A percentile compares a stretch with the other conserved stretches of the same genome.
Evolutionary conservation across 2,113 vertebrate genomes (phyloP).

Genomic region (Varanus salvator): DNA sequence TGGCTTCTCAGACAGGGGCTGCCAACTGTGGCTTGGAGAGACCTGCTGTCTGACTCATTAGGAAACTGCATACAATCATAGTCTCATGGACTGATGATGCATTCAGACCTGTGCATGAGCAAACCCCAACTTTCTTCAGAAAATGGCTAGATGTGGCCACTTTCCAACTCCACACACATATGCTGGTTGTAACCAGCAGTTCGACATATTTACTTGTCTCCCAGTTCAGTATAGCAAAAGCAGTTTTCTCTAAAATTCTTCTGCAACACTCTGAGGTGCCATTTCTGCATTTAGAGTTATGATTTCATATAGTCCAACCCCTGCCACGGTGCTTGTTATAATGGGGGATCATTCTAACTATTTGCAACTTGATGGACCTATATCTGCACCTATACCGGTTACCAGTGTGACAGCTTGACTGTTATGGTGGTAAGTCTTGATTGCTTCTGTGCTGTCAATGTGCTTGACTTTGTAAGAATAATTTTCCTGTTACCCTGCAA

Average conservation of each 20-base stretch:
- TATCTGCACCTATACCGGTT: background rate
- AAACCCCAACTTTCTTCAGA: background rate
- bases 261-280: background rate
- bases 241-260: background rate
- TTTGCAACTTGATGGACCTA: background rate
- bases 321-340: background rate
- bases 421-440: conserved; percentile 34
- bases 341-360: background rate
- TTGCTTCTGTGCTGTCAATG: conserved; percentile 16
- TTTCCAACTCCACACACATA: background rate
- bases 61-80: background rate
- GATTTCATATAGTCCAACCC: background rate
- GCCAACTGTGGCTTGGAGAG: background rate
- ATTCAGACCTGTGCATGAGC: background rate
- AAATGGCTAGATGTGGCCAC: background rate
- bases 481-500: conserved; percentile 10
- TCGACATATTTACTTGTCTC: background rate
- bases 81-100: background rate
- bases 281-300: background rate
- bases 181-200: background rate
- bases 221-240: background rate
- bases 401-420: conserved; percentile 14
- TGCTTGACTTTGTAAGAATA: background rate
- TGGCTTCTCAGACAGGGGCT: background rate
- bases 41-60: background rate